These are phyloP conservation scores for Dermochelys coriacea DNA, from an alignment of 2,797 vertebrate genomes.

Conservation along the genomic window DNA sequence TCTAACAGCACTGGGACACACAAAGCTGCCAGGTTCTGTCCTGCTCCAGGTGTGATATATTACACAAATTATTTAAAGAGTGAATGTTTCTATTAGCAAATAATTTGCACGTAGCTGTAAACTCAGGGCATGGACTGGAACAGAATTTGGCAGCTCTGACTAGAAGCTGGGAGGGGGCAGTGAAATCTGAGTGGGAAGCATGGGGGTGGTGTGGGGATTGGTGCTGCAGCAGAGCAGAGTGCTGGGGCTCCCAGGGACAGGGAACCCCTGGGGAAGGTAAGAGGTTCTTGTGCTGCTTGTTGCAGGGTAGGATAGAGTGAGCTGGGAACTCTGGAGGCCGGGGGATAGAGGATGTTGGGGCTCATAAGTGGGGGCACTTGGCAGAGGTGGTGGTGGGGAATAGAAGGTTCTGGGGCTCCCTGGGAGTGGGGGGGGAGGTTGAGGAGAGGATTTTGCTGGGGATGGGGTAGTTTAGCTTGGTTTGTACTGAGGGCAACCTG, in stretches of 20 bases:
- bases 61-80: slow-evolving; percentile 8
- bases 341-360: not conserved
- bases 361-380: not conserved
- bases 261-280: not conserved
- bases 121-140: slow-evolving; percentile 12
- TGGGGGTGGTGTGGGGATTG: not conserved
- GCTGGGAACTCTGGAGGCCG: not conserved
- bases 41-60: not conserved
- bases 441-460: not conserved
- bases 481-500: not conserved
- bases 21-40: not conserved
- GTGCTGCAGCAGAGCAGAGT: not conserved
- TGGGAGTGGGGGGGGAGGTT: not conserved
- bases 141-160: not conserved
- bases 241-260: not conserved
- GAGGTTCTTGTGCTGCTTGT: not conserved
- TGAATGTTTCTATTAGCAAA: slow-evolving; percentile 32
- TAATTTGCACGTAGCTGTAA: not conserved
- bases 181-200: slow-evolving; percentile 4
- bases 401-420: not conserved
- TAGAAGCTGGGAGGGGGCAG: not conserved
- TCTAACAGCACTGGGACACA: rapidly evolving
- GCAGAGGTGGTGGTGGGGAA: not conserved
- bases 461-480: not conserved
- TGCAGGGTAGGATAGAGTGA: not conserved